Evolutionary conservation across 1,140 invertebrate genomes (phyloP).

Genomic region (Andricus grossulariae): DNA sequence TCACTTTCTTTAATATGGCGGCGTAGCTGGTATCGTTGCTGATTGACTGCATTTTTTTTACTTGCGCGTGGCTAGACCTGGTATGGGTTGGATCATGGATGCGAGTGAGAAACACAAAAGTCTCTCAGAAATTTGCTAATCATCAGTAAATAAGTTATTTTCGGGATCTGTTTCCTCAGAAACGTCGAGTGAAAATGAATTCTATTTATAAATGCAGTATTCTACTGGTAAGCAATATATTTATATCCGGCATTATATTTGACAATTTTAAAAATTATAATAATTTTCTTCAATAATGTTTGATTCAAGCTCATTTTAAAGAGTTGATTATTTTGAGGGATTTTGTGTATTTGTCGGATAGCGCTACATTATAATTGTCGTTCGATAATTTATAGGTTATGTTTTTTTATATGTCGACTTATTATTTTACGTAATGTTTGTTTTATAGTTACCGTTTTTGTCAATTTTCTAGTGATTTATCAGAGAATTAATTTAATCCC

Average conservation of each 20-base stretch:
- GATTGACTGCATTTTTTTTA: too few relatives aligned
- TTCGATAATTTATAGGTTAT: neutral
- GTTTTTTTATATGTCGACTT: neutral
- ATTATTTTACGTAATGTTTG: neutral
- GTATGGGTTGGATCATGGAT: too few relatives aligned
- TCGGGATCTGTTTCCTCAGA: too few relatives aligned
- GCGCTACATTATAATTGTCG: neutral
- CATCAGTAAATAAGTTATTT: too few relatives aligned
- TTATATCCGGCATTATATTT: neutral
- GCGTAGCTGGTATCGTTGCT: too few relatives aligned
- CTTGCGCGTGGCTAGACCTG: too few relatives aligned
- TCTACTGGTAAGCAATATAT: constrained; percentile 26
- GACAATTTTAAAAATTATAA: neutral
- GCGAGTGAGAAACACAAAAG: too few relatives aligned
- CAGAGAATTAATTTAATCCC: too few relatives aligned
- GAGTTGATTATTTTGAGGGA: neutral
- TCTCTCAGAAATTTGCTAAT: too few relatives aligned
- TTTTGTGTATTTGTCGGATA: neutral
- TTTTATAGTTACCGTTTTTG: too few relatives aligned
- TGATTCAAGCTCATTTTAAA: neutral
- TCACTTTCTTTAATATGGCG: too few relatives aligned
- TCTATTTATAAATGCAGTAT: constrained; percentile 23
- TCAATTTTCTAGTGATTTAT: too few relatives aligned
- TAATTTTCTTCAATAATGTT: neutral
- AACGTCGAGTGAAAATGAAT: constrained; percentile 37